These are phyloP conservation scores for Melanaphis sacchari DNA, from an alignment of 1,140 invertebrate species.

Conservation along the genomic window DNA sequence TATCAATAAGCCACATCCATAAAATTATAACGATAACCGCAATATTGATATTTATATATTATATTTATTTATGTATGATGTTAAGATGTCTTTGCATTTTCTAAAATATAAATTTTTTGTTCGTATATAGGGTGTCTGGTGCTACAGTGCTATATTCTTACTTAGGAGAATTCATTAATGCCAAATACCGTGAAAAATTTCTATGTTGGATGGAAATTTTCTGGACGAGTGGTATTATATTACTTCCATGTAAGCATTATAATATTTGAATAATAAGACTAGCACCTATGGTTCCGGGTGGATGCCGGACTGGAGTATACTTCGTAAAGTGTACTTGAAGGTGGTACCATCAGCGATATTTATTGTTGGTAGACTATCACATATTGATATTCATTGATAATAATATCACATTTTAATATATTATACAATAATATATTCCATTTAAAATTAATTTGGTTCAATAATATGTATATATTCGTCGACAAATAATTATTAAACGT, in stretches of 20 bases:
- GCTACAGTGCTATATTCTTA: conserved; percentile 43
- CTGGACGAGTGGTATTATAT: conserved; percentile 10
- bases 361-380: background rate
- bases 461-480: too few species aligned
- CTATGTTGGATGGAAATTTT: conserved; percentile 56
- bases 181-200: conserved; percentile 49
- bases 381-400: background rate
- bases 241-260: conserved; percentile 50
- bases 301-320: background rate
- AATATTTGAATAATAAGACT: background rate
- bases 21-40: background rate
- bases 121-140: conserved; percentile 24
- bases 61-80: background rate
- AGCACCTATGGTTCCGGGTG: background rate
- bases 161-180: conserved; percentile 33
- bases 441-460: too few species aligned
- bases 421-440: background rate
- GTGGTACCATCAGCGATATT: background rate
- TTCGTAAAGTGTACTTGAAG: background rate
- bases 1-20: background rate
- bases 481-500: too few species aligned
- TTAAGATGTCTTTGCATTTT: background rate
- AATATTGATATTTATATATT: background rate
- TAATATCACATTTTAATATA: background rate
- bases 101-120: background rate